Percentiles rank a stretch among this genome's conserved stretches.
Evolutionary conservation across 2,113 vertebrate genomes (phyloP).

Genomic region (Channa argus): DNA sequence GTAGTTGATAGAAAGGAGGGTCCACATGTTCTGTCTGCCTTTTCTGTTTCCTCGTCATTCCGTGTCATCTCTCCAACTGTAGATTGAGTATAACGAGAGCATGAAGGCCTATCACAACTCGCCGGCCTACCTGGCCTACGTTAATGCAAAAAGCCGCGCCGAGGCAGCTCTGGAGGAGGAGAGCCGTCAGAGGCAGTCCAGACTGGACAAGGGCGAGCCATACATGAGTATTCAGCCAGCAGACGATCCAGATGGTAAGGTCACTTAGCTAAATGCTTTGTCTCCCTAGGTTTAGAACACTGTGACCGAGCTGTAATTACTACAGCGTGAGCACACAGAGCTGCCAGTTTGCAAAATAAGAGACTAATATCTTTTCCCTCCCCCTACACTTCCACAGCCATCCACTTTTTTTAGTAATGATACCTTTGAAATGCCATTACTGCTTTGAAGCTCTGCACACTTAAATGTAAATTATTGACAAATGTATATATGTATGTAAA

Average conservation of each 20-base stretch:
- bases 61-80: conserved; percentile 67
- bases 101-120: conserved; percentile 99
- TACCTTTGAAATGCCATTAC: conserved; percentile 23
- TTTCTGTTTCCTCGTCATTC: conserved; percentile 64
- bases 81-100: conserved; percentile 99
- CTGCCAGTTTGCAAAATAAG: conserved; percentile 31
- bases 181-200: conserved; percentile 95
- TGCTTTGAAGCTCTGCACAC: too few species aligned
- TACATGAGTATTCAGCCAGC: conserved; percentile 99
- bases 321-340: conserved; percentile 55
- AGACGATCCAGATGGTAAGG: conserved; percentile 96
- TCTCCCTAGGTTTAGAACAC: conserved; percentile 50
- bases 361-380: conserved; percentile 27
- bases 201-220: conserved; percentile 97
- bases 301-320: conserved; percentile 67
- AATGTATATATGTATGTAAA: too few species aligned
- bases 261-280: conserved; percentile 44
- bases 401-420: conserved; percentile 41
- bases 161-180: conserved; percentile 98
- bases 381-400: conserved; percentile 38
- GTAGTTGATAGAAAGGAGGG: conserved; percentile 39
- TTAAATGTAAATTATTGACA: too few species aligned
- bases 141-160: conserved; percentile 96
- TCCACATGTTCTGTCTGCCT: conserved; percentile 47
- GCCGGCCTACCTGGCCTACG: conserved; percentile 97